Conservation (phyloP, 2,888 invertebrate species). For the Hanleya hanleyi region DNA sequence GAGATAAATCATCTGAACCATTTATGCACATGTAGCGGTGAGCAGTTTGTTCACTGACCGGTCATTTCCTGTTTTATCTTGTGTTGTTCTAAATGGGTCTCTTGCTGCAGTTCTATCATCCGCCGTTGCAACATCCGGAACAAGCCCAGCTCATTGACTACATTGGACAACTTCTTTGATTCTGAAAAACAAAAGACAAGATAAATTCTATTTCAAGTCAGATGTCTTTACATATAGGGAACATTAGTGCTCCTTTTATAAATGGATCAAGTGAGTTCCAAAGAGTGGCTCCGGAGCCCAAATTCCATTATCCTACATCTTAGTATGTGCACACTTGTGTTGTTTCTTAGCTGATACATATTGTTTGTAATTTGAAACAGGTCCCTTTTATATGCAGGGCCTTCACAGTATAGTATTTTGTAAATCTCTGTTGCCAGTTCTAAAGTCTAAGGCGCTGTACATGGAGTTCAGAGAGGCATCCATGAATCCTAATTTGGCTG, state of each 20-base stretch:
- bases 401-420: too few relatives aligned
- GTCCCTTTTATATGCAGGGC: too few relatives aligned
- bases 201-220: background rate
- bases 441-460: too few relatives aligned
- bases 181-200: background rate
- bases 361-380: too few relatives aligned
- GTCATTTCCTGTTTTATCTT: background rate
- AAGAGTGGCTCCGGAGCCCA: background rate
- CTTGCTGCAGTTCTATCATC: background rate
- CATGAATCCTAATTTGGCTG: too few relatives aligned
- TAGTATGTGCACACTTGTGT: too few relatives aligned
- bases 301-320: too few relatives aligned
- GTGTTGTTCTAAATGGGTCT: background rate
- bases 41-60: background rate
- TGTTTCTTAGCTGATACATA: too few relatives aligned
- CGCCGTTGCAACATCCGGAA: background rate
- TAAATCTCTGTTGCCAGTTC: too few relatives aligned
- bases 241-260: background rate
- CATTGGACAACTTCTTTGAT: background rate
- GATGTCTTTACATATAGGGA: background rate
- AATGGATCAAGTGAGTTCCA: background rate
- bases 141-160: slow-evolving; percentile 9
- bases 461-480: too few relatives aligned
- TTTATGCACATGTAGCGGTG: background rate
- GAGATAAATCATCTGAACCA: background rate